These are phyloP conservation scores for Notechis scutatus DNA, from an alignment of 2,113 vertebrate genomes.

Conservation along the genomic window DNA sequence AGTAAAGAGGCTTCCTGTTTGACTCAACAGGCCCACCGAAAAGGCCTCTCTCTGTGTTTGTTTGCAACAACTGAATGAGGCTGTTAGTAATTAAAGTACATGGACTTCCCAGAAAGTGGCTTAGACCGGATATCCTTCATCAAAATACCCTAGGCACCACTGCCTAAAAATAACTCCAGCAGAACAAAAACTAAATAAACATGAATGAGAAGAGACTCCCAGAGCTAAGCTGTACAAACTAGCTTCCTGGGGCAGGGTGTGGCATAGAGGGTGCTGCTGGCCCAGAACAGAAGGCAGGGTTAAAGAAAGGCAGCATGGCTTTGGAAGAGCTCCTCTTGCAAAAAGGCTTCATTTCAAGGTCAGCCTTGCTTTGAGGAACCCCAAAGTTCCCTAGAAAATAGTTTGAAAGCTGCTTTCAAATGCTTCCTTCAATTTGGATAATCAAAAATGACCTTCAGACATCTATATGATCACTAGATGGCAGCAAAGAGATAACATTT, in stretches of 20 bases:
- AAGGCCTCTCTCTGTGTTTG: constrained; percentile 14
- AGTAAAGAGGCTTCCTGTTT: constrained; percentile 69
- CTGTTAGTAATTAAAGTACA: constrained; percentile 73
- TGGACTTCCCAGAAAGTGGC: constrained; percentile 80
- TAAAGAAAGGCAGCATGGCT: neutral
- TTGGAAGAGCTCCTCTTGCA: neutral
- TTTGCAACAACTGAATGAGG: constrained; percentile 58
- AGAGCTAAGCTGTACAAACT: neutral
- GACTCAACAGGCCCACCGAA: constrained; percentile 60
- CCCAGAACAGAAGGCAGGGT: neutral
- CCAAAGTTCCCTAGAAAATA: neutral
- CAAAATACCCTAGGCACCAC: constrained; percentile 73
- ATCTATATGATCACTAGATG: neutral
- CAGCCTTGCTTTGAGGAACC: neutral
- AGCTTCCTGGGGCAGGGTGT: neutral
- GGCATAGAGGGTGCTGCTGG: neutral
- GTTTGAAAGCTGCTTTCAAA: neutral
- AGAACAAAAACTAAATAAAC: constrained; percentile 46
- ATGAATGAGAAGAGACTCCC: constrained; percentile 2
- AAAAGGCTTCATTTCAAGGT: neutral
- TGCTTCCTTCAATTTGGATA: neutral
- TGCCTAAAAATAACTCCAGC: constrained; percentile 71
- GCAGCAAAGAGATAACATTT: neutral
- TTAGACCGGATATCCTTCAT: constrained; percentile 75
- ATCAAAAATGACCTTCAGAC: neutral